Conservation (phyloP, 1,140 invertebrate species). For the Bombus affinis region DNA sequence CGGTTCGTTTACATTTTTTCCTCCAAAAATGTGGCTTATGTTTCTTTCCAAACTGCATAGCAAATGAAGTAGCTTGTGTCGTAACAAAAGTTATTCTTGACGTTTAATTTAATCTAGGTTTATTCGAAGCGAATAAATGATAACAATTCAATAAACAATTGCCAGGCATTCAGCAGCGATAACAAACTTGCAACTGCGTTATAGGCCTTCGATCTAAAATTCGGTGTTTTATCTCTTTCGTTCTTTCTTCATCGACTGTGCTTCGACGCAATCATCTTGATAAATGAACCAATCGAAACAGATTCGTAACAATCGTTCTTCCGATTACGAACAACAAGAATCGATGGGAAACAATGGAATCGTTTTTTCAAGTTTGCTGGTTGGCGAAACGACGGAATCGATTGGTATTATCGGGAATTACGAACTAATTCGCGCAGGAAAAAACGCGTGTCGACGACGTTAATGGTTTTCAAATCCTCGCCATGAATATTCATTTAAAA, state of each 20-base stretch:
- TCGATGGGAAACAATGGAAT: neutral
- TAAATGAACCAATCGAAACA: neutral
- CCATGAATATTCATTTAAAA: slow-evolving; percentile 28
- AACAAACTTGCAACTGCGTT: no score
- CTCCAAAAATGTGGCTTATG: neutral
- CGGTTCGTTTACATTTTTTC: neutral
- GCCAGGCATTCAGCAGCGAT: no score
- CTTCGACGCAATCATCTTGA: neutral
- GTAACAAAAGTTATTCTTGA: neutral
- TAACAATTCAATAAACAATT: no score
- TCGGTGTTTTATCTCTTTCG: neutral
- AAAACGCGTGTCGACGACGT: neutral
- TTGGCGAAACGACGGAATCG: neutral
- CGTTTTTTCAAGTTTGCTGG: no score
- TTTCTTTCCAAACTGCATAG: neutral
- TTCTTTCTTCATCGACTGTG: neutral
- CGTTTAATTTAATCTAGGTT: neutral
- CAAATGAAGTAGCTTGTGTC: neutral
- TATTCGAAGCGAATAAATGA: neutral
- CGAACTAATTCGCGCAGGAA: neutral
- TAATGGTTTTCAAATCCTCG: neutral
- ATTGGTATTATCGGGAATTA: neutral
- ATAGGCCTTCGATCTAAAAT: neutral
- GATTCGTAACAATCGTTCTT: neutral
- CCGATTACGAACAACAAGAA: neutral